Conservation (phyloP, 1,140 invertebrate genomes). For the Orius insidiosus region DNA sequence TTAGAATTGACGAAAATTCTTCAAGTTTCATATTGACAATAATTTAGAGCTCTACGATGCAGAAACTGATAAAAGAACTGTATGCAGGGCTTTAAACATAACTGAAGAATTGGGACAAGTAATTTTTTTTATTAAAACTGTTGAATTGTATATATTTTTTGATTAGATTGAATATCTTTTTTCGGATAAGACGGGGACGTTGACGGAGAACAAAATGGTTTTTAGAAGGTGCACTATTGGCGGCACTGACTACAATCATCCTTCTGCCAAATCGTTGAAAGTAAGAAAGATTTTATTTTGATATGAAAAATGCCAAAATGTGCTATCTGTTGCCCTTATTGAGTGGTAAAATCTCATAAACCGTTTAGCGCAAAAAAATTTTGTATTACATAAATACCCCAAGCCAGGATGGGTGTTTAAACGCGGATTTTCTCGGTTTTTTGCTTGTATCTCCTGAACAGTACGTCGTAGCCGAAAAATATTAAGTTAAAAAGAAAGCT, state of each 20-base stretch:
- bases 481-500: no score
- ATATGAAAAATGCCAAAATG: no score
- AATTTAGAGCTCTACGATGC: conserved; percentile 74
- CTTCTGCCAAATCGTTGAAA: conserved; percentile 25
- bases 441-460: no score
- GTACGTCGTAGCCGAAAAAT: no score
- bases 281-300: conserved; percentile 13
- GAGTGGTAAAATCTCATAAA: no score
- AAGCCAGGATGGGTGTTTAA: no score
- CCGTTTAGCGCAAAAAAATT: no score
- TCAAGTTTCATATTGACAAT: conserved; percentile 85
- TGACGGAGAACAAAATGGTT: conserved; percentile 94
- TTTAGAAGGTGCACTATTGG: conserved; percentile 78
- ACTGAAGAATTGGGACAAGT: conserved; percentile 89
- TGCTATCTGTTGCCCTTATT: no score
- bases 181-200: conserved; percentile 92
- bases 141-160: conserved; percentile 7
- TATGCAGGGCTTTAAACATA: conserved; percentile 90
- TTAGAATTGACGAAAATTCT: conserved; percentile 92
- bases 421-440: no score
- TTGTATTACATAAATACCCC: no score
- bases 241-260: conserved; percentile 76
- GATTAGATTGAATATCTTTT: conserved; percentile 88
- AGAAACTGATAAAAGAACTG: conserved; percentile 65
- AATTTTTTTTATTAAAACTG: conserved; percentile 16